phyloP scores from a whole-genome alignment of 2,888 invertebrate genomes.

The Eristalis tenax region DNA sequence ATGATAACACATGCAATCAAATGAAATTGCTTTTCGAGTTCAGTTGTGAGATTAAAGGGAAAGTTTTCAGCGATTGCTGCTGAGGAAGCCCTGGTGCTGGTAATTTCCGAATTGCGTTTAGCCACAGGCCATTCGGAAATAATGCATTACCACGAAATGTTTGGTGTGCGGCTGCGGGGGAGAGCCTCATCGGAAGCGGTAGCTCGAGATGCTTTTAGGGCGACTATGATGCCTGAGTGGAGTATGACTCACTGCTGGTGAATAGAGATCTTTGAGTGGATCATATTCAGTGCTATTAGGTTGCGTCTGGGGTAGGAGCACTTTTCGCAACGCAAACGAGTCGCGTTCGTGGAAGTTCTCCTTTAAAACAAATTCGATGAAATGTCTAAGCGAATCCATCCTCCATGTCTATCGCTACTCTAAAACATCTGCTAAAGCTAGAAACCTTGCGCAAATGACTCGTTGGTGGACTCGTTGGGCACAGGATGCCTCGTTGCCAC shows the following conservation, averaged over 20 bases:
- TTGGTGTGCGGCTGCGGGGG: neutral
- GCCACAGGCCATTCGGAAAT: neutral
- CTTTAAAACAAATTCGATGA: too few relatives aligned
- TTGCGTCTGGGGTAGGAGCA: too few relatives aligned
- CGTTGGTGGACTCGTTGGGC: too few relatives aligned
- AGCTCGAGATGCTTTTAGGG: neutral
- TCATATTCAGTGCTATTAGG: neutral
- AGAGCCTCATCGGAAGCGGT: neutral
- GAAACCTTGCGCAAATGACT: too few relatives aligned
- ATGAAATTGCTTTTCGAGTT: slow-evolving; percentile 42
- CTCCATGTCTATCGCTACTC: too few relatives aligned
- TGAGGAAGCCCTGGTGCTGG: neutral
- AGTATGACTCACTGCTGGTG: neutral
- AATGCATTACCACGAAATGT: neutral
- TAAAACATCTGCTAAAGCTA: too few relatives aligned
- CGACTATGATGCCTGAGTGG: neutral
- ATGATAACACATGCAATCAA: slow-evolving; percentile 56
- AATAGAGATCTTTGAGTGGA: neutral
- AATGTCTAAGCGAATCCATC: too few relatives aligned
- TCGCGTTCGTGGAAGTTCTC: too few relatives aligned
- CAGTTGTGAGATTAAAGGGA: slow-evolving; percentile 20
- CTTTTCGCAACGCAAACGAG: too few relatives aligned
- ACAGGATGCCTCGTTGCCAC: too few relatives aligned
- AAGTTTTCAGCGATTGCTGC: slow-evolving; percentile 45
- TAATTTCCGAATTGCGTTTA: slow-evolving; percentile 29